Evolutionary conservation across 2,113 vertebrate species (phyloP).

Genomic region (Tylochromis polylepis): DNA sequence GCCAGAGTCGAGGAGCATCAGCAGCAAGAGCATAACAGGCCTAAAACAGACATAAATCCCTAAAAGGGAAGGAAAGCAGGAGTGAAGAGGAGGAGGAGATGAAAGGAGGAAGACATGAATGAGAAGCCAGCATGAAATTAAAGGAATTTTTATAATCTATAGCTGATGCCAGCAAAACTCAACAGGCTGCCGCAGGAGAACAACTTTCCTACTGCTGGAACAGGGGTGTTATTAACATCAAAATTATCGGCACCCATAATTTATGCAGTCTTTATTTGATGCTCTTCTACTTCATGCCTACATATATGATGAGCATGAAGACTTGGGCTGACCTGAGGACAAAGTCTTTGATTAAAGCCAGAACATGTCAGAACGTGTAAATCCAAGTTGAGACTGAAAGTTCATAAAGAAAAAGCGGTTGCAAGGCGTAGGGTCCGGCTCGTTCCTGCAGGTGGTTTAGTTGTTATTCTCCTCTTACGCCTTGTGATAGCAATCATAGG

Average conservation of each 20-base stretch:
- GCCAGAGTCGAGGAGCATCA: not conserved
- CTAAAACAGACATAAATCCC: slow-evolving; percentile 13
- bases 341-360: not conserved
- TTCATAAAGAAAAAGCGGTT: not conserved
- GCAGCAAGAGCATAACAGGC: not conserved
- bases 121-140: not conserved
- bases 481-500: not conserved
- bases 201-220: not conserved
- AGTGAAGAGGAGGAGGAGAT: not conserved
- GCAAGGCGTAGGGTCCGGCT: not conserved
- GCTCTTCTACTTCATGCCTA: not conserved
- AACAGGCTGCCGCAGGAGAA: not conserved
- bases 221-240: not conserved
- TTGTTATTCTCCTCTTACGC: fast-evolving
- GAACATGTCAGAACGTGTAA: not conserved
- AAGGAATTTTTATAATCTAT: slow-evolving; percentile 26
- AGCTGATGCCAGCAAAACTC: not conserved
- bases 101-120: not conserved
- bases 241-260: not conserved
- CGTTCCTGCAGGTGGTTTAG: not conserved
- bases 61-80: slow-evolving; percentile 33
- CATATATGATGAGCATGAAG: not conserved
- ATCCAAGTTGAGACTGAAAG: not conserved
- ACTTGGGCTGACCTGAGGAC: not conserved
- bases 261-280: not conserved